A percentile compares a stretch with the other conserved stretches of the same genome.
Evolutionary conservation across 2,113 vertebrate species (phyloP).

Genomic region (Zonotrichia leucophrys): DNA sequence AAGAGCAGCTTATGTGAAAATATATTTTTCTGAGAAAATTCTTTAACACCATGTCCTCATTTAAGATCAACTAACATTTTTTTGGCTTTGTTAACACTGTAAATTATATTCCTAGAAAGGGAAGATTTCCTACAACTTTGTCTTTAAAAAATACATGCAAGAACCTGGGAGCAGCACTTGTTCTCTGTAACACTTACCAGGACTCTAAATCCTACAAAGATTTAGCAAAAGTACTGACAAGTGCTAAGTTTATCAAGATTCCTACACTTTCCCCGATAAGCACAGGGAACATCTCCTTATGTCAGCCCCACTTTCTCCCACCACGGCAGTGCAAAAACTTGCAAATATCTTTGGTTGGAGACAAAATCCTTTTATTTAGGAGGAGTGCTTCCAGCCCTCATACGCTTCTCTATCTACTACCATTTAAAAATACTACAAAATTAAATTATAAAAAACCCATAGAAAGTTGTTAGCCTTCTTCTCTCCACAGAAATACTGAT

Average conservation of each 20-base stretch:
- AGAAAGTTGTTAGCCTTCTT: not conserved
- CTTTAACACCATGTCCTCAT: not conserved
- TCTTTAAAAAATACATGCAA: not conserved
- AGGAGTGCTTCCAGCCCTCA: not conserved
- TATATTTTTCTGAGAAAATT: not conserved
- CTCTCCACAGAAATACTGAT: not conserved
- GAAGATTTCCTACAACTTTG: not conserved
- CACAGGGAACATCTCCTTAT: too few species aligned
- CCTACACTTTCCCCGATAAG: accelerated
- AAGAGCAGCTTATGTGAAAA: not conserved
- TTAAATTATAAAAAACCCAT: not conserved
- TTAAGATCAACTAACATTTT: not conserved
- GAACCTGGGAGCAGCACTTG: not conserved
- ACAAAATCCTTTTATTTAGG: not conserved
- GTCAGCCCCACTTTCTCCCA: not conserved
- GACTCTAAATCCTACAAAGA: not conserved
- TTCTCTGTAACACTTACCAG: not conserved
- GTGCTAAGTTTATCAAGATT: not conserved
- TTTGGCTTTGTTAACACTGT: not conserved
- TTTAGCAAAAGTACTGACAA: not conserved
- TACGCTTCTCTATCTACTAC: not conserved
- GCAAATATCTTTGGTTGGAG: not conserved
- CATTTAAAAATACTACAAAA: not conserved
- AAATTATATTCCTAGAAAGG: not conserved
- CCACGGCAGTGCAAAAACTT: not conserved